Base-by-base conservation (phyloP, 2,113 vertebrate genomes). In the Cyphomyrus discorhynchus region DNA sequence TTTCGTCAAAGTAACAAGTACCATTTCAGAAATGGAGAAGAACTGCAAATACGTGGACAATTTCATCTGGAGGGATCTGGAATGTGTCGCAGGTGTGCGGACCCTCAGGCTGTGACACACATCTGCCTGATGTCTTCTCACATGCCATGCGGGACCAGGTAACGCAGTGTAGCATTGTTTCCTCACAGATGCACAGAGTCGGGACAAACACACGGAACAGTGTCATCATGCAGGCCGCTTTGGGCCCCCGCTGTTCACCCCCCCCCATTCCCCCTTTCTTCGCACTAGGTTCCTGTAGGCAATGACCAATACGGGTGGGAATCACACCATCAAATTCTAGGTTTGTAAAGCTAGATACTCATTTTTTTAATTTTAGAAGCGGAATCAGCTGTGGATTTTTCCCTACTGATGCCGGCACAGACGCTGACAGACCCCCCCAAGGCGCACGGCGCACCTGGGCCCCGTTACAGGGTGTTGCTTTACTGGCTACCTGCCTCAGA, bases 1-100 rank as follows among this genome's bases (percentile, higher is more conserved):
- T 56, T 53, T 27, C 50, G 89, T 86, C 90, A 89, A 90, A 90
- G 84, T 89, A 92, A 92, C 90, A 88, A 89, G 90, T 42, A 85
- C 49, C 62, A 74, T 88, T 91, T 86, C 83, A 86, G 21, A 15
- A 42, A 42, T 35, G 31, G 1, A 66, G 24, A 27, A 3, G 58
- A 66, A 66, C 3, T 66, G n/a, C 8, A 62, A 62, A 62, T 10
- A n/a, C 0, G n/a, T 3, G 24, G 58, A 62, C 58, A n/a, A 9
- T n/a, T 62, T 62, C 24, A 27, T 66, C 9, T 66, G 58, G 9
- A 66, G 27, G 58, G n/a, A 27, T 66, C n/a, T 27, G 24, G n/a
- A 66, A 11, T 66, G 58, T n/a, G 24, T 66, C n/a, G 1, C 58
- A 66, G 58, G 8, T 66, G 21, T 62, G 56, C 58, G 27, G 58